These are phyloP conservation scores for Mesocricetus auratus DNA, from an alignment of 2,113 vertebrate genomes.

Conservation along the genomic window DNA sequence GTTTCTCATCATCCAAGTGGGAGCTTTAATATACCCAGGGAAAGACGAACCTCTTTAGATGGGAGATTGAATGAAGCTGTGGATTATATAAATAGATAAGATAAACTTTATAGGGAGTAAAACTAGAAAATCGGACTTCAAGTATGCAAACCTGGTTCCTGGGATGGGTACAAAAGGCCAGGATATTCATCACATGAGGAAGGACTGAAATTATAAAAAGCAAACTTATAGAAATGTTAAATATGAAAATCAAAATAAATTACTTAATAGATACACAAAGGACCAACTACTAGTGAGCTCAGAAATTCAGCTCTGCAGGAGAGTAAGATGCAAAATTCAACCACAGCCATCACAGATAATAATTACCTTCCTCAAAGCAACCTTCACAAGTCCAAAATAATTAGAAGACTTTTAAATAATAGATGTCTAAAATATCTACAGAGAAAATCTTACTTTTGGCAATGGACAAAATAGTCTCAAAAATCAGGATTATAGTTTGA, in stretches of 20 bases:
- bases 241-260: conserved; percentile 44
- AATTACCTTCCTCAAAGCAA: neutral
- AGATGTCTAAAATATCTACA: neutral
- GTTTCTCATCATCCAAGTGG: neutral
- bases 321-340: neutral
- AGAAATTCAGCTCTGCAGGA: neutral
- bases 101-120: conserved; percentile 23
- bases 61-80: neutral
- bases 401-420: conserved; percentile 44
- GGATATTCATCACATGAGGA: neutral
- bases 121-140: conserved; percentile 14
- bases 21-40: neutral
- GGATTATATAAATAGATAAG: neutral
- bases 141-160: neutral
- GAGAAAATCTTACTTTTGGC: conserved; percentile 17
- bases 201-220: conserved; percentile 34
- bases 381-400: conserved; percentile 28
- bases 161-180: neutral
- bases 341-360: conserved; percentile 20
- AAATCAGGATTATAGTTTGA: neutral
- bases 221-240: conserved; percentile 51
- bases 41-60: conserved; percentile 36
- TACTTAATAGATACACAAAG: neutral
- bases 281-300: conserved; percentile 3
- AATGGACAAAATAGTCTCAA: conserved; percentile 1